Evolutionary conservation across 2,888 invertebrate genomes (phyloP).

Genomic region (Sinodicranocentrus sp.): DNA sequence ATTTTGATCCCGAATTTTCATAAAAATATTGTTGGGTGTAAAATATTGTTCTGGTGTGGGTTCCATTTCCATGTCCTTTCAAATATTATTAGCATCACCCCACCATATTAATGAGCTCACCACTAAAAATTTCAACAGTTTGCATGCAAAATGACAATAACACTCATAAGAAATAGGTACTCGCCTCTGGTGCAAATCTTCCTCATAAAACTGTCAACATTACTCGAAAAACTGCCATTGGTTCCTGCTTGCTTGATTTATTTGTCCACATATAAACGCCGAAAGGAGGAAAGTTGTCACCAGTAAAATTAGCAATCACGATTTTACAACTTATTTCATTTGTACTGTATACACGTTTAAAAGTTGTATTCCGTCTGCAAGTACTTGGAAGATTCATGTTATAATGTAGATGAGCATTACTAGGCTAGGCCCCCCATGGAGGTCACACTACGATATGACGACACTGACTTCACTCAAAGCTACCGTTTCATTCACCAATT

Average conservation of each 20-base stretch:
- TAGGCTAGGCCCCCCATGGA: background rate
- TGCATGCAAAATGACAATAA: conserved; percentile 6
- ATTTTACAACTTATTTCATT: conserved; percentile 25
- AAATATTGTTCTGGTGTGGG: no score
- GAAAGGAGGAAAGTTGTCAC: conserved; percentile 41
- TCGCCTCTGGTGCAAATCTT: background rate
- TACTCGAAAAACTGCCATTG: conserved; percentile 16
- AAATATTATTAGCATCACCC: no score
- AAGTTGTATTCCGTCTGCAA: background rate
- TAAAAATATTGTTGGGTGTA: no score
- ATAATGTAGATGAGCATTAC: background rate
- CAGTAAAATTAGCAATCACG: conserved; percentile 45
- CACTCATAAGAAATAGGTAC: background rate
- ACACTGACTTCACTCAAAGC: background rate
- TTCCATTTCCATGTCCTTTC: no score
- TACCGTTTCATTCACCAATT: conserved; percentile 17
- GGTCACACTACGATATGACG: conserved; percentile 11
- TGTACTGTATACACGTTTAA: background rate
- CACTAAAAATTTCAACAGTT: conserved; percentile 19
- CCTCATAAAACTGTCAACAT: conserved; percentile 52
- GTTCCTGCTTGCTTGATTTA: conserved; percentile 34
- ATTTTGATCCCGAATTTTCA: no score
- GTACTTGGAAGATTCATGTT: background rate
- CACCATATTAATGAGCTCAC: conserved; percentile 29
- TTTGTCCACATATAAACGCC: conserved; percentile 18